Base-by-base conservation (phyloP, 2,113 vertebrate genomes). In the Halichoeres trimaculatus region DNA sequence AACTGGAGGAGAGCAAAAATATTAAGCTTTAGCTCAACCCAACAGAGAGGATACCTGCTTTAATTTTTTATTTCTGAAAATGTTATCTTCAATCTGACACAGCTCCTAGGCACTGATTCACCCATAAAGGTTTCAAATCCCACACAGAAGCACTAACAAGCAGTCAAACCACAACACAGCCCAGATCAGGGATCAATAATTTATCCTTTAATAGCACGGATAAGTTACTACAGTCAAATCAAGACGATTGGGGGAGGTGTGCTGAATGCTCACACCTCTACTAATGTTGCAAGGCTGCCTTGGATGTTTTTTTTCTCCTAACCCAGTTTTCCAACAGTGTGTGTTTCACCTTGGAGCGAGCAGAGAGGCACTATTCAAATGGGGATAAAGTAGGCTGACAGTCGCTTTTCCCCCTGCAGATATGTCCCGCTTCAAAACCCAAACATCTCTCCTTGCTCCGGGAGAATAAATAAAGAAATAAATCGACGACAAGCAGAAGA, bases 391-490 rank as follows among this genome's bases (percentile, higher is more conserved):
- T 88, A 76, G 85, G 86, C 85, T 88, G 87, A 85, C 88, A 90
- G 90, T 81, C 73, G 17, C 80, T 78, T 80, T 62, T 24, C 61
- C 62, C 83, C 78, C 81, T 20, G 68, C 81, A 88, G 86, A 86
- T 86, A 87, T 81, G 83, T 88, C 91, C 89, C 80, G 86, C 86
- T 83, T 90, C 86, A 87, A 88, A 87, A 90, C 78, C 82, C 81
- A 88, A 92, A 88, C 88, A 87, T 85, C 82, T 78, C 85, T 70
- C 76, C 71, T 68, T 45, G 71, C 85, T 76, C 73, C 85, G 66
- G n/a, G 68, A 76, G 81, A 91, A 92, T 90, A 91, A 91, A 93
- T 93, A 92, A 92, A 93, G 75, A 90, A 90, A 90, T 86, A 88
- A 90, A 80, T 81, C 45, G 60, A 85, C 81, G 81, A 88, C 83